Percentiles rank a stretch among this genome's conserved stretches.
Evolutionary conservation across 2,113 vertebrate species (phyloP).

Genomic region (Dolichotis patagonum): DNA sequence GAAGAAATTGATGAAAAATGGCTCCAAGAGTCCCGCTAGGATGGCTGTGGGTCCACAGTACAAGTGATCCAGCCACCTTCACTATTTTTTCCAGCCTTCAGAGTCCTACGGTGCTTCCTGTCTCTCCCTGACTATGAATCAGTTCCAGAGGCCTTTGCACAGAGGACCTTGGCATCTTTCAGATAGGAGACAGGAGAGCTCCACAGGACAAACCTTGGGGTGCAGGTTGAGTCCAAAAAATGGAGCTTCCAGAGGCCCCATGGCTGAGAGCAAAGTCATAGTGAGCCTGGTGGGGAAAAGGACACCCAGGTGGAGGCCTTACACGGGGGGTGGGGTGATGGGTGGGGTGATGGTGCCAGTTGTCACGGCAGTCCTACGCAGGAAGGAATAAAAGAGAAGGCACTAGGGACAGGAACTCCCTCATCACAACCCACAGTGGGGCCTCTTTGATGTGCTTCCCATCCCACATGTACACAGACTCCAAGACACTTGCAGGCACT

Average conservation of each 20-base stretch:
- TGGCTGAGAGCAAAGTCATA: background rate
- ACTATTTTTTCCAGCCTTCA: background rate
- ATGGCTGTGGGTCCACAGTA: background rate
- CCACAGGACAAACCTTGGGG: fast-evolving
- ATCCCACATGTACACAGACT: background rate
- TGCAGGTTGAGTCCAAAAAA: too few species aligned
- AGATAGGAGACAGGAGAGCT: background rate
- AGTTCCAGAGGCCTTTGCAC: background rate
- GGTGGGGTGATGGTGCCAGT: background rate
- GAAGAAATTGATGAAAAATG: background rate
- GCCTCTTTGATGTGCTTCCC: background rate
- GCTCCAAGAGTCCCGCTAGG: background rate
- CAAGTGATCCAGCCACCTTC: fast-evolving
- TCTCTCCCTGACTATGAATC: background rate
- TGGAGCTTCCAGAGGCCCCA: background rate
- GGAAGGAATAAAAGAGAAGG: background rate
- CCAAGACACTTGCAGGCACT: background rate
- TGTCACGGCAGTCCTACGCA: background rate
- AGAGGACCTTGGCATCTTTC: background rate
- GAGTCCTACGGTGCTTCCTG: background rate
- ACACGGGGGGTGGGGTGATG: fast-evolving
- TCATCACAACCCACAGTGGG: background rate
- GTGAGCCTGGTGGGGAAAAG: background rate
- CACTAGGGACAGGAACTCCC: background rate
- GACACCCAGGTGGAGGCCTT: background rate